These are phyloP conservation scores for Parus major DNA, from an alignment of 2,113 vertebrate species.

Conservation along the genomic window DNA sequence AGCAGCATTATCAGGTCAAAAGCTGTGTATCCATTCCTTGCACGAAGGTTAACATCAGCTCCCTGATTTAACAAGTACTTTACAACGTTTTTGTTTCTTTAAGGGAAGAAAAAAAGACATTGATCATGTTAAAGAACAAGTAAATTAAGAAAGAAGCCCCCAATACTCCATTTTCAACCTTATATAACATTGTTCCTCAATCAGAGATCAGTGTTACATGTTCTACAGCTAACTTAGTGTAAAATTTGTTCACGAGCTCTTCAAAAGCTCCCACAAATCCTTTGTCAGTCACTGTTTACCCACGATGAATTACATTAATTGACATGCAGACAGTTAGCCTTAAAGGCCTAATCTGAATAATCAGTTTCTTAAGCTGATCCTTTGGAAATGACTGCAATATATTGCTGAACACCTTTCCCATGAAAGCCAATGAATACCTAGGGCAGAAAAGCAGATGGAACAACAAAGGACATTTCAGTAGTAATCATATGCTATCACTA, in stretches of 20 bases:
- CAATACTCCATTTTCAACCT: not conserved
- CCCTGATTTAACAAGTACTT: conserved; percentile 93
- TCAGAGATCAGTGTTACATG: not conserved
- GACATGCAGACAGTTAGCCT: not conserved
- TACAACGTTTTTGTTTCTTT: conserved; percentile 93
- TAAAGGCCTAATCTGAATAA: not conserved
- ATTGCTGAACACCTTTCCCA: not conserved
- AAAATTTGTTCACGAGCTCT: not conserved
- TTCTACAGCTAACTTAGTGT: not conserved
- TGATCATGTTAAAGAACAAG: not conserved
- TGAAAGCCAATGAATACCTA: not conserved
- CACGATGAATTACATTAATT: not conserved
- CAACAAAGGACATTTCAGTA: not conserved
- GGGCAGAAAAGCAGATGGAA: not conserved
- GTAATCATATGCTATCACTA: not conserved
- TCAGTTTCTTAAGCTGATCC: not conserved
- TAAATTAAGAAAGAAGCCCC: not conserved
- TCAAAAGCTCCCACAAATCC: not conserved
- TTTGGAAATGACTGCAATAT: not conserved
- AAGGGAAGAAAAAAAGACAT: conserved; percentile 19
- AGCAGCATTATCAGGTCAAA: conserved; percentile 97
- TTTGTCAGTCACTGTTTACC: not conserved
- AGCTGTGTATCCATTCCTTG: conserved; percentile 96
- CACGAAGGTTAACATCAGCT: conserved; percentile 90
- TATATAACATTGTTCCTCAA: not conserved